Conservation (phyloP, 2,113 vertebrate species). For the Aptenodytes patagonicus region DNA sequence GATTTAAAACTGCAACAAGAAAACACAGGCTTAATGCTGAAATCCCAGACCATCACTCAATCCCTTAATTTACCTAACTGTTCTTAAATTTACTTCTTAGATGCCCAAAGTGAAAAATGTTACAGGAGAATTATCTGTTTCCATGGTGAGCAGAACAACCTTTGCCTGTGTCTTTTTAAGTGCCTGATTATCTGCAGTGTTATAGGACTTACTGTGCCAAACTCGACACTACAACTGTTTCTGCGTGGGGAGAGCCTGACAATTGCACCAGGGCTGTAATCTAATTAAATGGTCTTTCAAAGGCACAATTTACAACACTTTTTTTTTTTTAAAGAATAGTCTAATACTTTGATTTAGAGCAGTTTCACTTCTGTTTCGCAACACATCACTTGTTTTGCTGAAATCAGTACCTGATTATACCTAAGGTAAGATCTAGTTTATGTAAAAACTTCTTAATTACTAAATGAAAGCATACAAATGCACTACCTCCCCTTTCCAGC, state of each 20-base stretch:
- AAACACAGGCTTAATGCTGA: slow-evolving; percentile 21
- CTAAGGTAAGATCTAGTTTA: background rate
- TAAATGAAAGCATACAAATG: background rate
- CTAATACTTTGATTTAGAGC: background rate
- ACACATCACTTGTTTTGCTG: background rate
- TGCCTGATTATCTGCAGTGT: background rate
- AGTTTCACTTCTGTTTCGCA: background rate
- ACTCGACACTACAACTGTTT: background rate
- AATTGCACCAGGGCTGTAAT: background rate
- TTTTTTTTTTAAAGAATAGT: background rate
- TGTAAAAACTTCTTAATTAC: background rate
- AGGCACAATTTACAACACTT: background rate
- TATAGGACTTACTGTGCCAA: background rate
- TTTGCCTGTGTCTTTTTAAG: background rate
- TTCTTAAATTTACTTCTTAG: background rate
- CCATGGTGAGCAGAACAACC: slow-evolving; percentile 34
- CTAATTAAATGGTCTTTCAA: slow-evolving; percentile 22
- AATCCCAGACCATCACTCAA: background rate
- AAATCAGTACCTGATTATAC: background rate
- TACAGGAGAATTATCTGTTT: slow-evolving; percentile 32
- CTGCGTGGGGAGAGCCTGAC: background rate
- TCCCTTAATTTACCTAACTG: slow-evolving; percentile 18
- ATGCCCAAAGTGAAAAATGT: background rate
- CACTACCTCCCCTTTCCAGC: background rate
- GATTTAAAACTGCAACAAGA: slow-evolving; percentile 42